Conservation (phyloP, 1,140 invertebrate species). For the Aphelinus certus region DNA sequence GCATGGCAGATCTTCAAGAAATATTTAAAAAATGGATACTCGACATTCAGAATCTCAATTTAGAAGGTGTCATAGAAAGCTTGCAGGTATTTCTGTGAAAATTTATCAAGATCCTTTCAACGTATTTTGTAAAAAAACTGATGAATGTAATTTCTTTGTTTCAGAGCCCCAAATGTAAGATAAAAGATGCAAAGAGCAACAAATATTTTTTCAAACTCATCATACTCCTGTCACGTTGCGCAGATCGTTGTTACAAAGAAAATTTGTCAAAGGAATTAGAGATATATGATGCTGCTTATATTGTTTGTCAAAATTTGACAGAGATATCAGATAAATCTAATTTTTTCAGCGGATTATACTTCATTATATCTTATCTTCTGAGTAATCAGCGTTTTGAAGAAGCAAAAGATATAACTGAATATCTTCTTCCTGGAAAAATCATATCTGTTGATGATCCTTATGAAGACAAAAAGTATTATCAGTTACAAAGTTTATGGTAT, state of each 20-base stretch:
- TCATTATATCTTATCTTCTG: constrained; percentile 47
- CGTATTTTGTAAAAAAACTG: background rate
- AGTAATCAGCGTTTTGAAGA: constrained; percentile 44
- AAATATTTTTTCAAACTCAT: constrained; percentile 49
- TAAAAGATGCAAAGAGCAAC: constrained; percentile 26
- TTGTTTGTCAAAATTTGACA: constrained; percentile 44
- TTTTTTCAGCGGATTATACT: constrained; percentile 48
- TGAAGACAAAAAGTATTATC: constrained; percentile 25
- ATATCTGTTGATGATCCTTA: constrained; percentile 23
- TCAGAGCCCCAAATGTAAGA: constrained; percentile 25
- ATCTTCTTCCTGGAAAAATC: constrained; percentile 39
- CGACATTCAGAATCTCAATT: constrained; percentile 35
- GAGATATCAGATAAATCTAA: constrained; percentile 42
- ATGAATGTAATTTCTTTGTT: constrained; percentile 14
- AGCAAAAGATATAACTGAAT: constrained; percentile 45
- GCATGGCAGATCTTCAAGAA: constrained; percentile 31
- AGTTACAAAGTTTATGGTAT: constrained; percentile 29
- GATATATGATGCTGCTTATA: constrained; percentile 40
- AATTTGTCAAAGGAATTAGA: constrained; percentile 37
- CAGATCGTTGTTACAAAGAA: constrained; percentile 43
- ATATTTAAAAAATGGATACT: constrained; percentile 44
- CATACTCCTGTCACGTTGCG: constrained; percentile 43
- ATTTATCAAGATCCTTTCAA: background rate
- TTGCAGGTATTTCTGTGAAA: constrained; percentile 40
- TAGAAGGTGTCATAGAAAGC: constrained; percentile 35